Conservation (phyloP, 1,140 invertebrate species). For the Drosophila fuyamai region DNA sequence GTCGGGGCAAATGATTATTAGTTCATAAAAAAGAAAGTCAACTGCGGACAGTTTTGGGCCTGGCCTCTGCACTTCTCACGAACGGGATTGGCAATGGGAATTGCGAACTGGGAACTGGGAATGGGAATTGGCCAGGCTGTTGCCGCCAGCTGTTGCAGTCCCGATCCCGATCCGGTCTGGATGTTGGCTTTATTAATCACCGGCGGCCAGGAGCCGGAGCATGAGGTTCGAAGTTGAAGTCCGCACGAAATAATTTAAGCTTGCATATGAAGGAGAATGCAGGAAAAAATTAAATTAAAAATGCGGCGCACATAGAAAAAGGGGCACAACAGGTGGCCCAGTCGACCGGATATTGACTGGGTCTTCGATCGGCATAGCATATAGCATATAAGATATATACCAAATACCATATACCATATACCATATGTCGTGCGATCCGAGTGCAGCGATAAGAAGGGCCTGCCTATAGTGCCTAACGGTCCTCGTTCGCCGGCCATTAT, state of each 20-base stretch:
- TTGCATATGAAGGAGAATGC: conserved; percentile 38
- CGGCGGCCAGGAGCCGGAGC: conserved; percentile 10
- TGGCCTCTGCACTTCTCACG: conserved; percentile 9
- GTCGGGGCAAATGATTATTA: conserved; percentile 17
- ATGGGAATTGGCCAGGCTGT: conserved; percentile 59
- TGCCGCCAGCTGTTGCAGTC: conserved; percentile 39
- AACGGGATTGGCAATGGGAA: conserved; percentile 28
- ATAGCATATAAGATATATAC: background rate
- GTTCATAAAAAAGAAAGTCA: conserved; percentile 26
- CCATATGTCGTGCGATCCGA: conserved; percentile 37
- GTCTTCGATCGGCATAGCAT: conserved; percentile 6
- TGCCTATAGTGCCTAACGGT: conserved; percentile 45
- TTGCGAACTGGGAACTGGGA: conserved; percentile 59
- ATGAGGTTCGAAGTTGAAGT: conserved; percentile 31
- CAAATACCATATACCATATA: no score
- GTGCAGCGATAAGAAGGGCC: conserved; percentile 42
- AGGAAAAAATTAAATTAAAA: conserved; percentile 74
- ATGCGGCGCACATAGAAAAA: conserved; percentile 71
- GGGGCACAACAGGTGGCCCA: conserved; percentile 65
- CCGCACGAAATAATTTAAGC: conserved; percentile 60
- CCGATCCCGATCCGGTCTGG: conserved; percentile 6
- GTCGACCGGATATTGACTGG: conserved; percentile 23
- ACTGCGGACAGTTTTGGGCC: conserved; percentile 6
- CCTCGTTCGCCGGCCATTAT: background rate
- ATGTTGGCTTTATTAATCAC: conserved; percentile 65